Percentiles rank a stretch among this genome's conserved stretches.
Evolutionary conservation across 2,797 vertebrate genomes (phyloP).

Genomic region (Paratrypauchen microcephalus): DNA sequence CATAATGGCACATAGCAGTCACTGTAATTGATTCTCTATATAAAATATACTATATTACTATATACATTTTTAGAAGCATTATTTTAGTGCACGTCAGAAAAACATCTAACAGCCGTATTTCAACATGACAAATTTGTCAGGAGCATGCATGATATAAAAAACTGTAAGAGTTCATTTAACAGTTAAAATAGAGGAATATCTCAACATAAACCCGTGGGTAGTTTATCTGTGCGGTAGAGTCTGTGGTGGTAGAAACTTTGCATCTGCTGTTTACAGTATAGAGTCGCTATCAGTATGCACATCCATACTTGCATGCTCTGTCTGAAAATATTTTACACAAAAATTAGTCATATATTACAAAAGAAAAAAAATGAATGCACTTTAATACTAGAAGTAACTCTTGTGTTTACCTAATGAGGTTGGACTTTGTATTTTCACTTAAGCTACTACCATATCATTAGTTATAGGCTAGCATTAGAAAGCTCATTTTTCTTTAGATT

Average conservation of each 20-base stretch:
- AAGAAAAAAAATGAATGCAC: constrained; percentile 18
- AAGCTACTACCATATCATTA: neutral
- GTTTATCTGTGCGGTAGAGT: constrained; percentile 25
- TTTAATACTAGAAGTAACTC: constrained; percentile 1
- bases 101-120: too few relatives aligned
- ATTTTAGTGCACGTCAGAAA: too few relatives aligned
- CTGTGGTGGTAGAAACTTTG: constrained; percentile 27
- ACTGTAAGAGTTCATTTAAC: constrained; percentile 30
- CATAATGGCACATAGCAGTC: neutral
- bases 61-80: neutral
- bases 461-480: neutral
- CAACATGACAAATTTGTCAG: neutral
- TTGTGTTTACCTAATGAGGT: neutral
- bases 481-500: neutral
- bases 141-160: constrained; percentile 44
- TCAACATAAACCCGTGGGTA: constrained; percentile 25
- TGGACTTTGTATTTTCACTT: constrained; percentile 7
- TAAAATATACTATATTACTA: neutral
- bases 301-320: constrained; percentile 49
- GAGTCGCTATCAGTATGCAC: constrained; percentile 4
- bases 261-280: constrained; percentile 15
- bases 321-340: constrained; percentile 32
- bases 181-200: constrained; percentile 28
- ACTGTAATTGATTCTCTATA: neutral
- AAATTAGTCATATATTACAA: constrained; percentile 21